Conservation (phyloP, 64 coral and sea anemone genomes). For the Porites australiensis region DNA sequence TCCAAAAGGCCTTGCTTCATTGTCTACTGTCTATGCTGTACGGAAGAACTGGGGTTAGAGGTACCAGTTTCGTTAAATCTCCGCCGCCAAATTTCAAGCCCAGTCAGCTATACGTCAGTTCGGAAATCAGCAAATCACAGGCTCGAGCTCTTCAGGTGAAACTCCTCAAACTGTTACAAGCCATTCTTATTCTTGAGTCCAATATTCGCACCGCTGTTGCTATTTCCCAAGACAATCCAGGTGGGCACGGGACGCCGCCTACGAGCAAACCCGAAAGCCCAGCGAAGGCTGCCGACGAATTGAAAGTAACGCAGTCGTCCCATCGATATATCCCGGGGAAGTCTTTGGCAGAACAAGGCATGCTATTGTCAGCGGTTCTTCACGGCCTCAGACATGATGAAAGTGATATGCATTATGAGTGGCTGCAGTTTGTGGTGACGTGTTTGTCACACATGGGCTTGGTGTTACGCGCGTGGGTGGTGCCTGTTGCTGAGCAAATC, state of each 20-base stretch:
- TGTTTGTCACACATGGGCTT: conserved; percentile 92
- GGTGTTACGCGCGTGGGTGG: conserved; percentile 84
- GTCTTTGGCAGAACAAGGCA: conserved; percentile 78
- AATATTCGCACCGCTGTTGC: conserved; percentile 61
- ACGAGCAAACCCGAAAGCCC: conserved; percentile 45
- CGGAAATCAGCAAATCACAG: conserved; percentile 44
- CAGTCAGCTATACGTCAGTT: background rate
- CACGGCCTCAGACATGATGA: conserved; percentile 87
- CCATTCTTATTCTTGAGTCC: conserved; percentile 84
- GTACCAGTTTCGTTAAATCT: conserved; percentile 21
- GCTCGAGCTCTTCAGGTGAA: conserved; percentile 71
- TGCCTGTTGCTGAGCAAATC: conserved; percentile 84
- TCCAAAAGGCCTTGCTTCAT: conserved; percentile 95
- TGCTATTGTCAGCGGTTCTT: conserved; percentile 83
- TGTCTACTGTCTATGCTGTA: conserved; percentile 84
- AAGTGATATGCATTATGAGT: conserved; percentile 86
- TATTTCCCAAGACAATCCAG: conserved; percentile 28
- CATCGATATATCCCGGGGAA: conserved; percentile 72
- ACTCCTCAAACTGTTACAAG: conserved; percentile 81
- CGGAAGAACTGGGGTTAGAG: conserved; percentile 69
- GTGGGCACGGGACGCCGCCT: background rate
- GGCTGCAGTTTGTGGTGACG: conserved; percentile 90
- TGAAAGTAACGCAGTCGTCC: conserved; percentile 47
- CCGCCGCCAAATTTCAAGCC: conserved; percentile 6
- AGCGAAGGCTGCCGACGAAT: conserved; percentile 31